Evolutionary conservation across 2,888 invertebrate genomes (phyloP), one percentile per base, ranked within the genome.

Genomic region (Tinea trinotella): DNA sequence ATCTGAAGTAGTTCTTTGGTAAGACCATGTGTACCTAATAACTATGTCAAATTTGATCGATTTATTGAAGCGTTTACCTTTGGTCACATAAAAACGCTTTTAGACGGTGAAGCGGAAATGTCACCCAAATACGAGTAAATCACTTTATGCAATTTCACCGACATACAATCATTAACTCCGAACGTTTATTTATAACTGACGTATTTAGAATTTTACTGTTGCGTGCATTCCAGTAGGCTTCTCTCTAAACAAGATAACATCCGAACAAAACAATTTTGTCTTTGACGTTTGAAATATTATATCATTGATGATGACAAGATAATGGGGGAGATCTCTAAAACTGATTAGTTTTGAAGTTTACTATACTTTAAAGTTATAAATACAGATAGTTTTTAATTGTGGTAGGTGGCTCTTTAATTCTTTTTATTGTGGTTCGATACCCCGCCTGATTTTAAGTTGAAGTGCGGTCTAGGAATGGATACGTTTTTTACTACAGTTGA

Each of bases 91-190:
- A 40, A 40, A 40, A 40, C 40, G 12, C 40, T 40, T 40, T 40
- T 40, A 40, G 40, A 2, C 13, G 30, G 30, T 2, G 13, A 40
- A 40, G 40, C 40, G 40, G 40, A 40, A 40, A 40, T 40, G 40
- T 40, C 40, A 15, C 40, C 40, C 40, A 13, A 40, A 40, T 30
- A 3, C 40, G 15, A n/a, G n/a, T 40, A 40, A 40, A 40, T 40
- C 40, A 40, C 13, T 15, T 40, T 40, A 40, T 40, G 40, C 40
- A 40, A 40, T 40, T 40, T 40, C n/a, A 40, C 40, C 40, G 40
- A 40, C 40, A 40, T n/a, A 40, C 40, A 13, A 2, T 13, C 40
- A 40, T 40, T 40, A 40, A 40, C 40, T 40, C 6, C 40, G 40
- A 40, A 7, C 40, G 40, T 40, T 40, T 40, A 40, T 40, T 40